phyloP scores from a whole-genome alignment of 2,888 invertebrate genomes.

The Drosophila pseudotalamancana region DNA sequence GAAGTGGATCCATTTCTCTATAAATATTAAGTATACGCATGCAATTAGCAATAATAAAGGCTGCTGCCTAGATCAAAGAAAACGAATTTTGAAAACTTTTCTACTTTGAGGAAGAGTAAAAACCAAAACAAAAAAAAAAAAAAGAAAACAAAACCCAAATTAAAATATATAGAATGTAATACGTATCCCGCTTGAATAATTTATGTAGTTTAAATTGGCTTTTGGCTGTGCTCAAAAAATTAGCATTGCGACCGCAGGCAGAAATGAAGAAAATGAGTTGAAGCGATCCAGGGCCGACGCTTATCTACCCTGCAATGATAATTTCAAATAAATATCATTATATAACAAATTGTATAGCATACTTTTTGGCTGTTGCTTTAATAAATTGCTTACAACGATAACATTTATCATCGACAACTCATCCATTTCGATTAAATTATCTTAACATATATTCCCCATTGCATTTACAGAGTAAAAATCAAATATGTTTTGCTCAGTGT shows the following conservation, averaged over 20 bases:
- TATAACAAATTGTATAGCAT: neutral
- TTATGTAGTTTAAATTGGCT: conserved; percentile 40
- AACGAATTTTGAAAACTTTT: conserved; percentile 16
- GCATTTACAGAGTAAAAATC: conserved; percentile 10
- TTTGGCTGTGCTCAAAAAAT: conserved; percentile 24
- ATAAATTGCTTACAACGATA: no score
- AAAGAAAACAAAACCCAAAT: no score
- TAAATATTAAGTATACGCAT: conserved; percentile 44
- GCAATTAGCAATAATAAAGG: conserved; percentile 19
- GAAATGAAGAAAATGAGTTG: neutral
- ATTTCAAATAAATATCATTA: neutral
- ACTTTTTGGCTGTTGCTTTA: neutral
- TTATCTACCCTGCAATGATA: neutral
- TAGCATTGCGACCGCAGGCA: conserved; percentile 10
- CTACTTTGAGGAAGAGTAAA: conserved; percentile 17
- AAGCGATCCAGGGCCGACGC: neutral
- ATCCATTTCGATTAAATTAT: no score
- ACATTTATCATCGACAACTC: no score
- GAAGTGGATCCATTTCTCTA: conserved; percentile 4
- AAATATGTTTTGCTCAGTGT: conserved; percentile 27
- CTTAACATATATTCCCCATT: neutral
- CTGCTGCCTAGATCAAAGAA: conserved; percentile 17
- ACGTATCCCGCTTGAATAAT: conserved; percentile 11
- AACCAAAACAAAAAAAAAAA: no score
- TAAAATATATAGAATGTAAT: conserved; percentile 11